Conservation (phyloP, 2,113 vertebrate genomes). For the Phrynosoma blainvillii region DNA sequence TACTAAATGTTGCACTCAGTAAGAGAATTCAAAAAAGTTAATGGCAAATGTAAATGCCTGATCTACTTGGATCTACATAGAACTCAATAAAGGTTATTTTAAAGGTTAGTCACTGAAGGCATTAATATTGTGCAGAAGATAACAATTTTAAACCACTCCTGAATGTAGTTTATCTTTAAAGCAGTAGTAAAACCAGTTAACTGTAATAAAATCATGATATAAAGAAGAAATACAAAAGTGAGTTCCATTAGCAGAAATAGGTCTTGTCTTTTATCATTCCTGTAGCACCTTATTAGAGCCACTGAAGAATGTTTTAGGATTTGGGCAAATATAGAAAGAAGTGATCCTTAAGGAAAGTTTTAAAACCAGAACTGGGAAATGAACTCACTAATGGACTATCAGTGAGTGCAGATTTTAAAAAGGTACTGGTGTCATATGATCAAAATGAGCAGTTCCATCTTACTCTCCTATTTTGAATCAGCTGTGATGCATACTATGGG, state of each 20-base stretch:
- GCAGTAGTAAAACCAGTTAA: too few species aligned
- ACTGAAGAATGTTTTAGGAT: neutral
- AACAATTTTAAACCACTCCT: too few species aligned
- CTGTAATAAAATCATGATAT: neutral
- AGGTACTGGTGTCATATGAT: neutral
- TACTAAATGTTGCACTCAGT: neutral
- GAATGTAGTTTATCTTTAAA: too few species aligned
- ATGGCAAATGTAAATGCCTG: neutral
- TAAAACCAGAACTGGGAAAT: too few species aligned
- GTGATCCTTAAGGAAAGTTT: neutral
- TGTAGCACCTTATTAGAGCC: neutral
- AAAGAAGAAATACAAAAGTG: neutral
- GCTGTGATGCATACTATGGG: too few species aligned
- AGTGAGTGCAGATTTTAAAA: too few species aligned
- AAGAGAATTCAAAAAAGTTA: neutral
- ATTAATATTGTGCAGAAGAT: too few species aligned
- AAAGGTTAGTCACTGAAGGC: neutral
- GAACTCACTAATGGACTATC: too few species aligned
- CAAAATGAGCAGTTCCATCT: neutral
- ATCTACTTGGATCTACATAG: neutral
- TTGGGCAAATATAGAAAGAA: neutral
- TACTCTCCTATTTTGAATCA: neutral
- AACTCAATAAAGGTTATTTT: neutral
- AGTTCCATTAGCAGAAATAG: neutral
- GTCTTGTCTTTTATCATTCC: too few species aligned